Base-by-base conservation (phyloP, 1,140 invertebrate species). In the Homarus americanus region DNA sequence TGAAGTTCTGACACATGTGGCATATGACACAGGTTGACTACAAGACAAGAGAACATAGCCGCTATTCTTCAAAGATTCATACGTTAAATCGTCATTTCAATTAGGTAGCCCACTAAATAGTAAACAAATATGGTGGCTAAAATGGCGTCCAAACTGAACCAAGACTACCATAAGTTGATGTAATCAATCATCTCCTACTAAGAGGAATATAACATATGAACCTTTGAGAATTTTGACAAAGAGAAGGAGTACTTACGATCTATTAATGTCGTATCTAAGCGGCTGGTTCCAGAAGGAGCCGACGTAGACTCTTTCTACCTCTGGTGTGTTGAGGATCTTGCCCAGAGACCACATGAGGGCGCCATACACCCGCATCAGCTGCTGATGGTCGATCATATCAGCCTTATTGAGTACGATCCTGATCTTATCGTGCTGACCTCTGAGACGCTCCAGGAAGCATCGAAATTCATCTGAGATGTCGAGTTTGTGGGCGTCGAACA, bases 391-490 rank as follows among this genome's bases (percentile, higher is more conserved):
- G 36, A 97, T 95, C 95, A 96, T 96, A 93, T 97, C 96, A 9
- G 96, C 96, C 94, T 97, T 97, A 94, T 97, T 97, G 5, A 97
- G 93, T 63, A 97, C 96, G 93, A 97, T 97, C 73, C 96, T 93
- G 69, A 95, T 95, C 93, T 97, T 97, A 93, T 97, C 96, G 94
- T 97, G 96, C 93, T 97, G 96, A 7, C 96, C 95, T 91, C 94
- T 91, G 0, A 96, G 93, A n/a, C 96, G 95, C 94, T 96, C 96
- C 87, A 96, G 96, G 40, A 94, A 95, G 63, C 96, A 93, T 87
- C 95, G 94, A 93, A 96, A 96, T 93, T 97, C 96, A 94, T 97
- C 96, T 0, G 96, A 97, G 93, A 97, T 97, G 93, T 97, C 96
- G 53, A 97, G 94, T 93, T 97, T 97, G 93, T 97, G 96, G 38